Evolutionary conservation across 2,113 vertebrate species (phyloP).

Genomic region (Stegostoma tigrinum): DNA sequence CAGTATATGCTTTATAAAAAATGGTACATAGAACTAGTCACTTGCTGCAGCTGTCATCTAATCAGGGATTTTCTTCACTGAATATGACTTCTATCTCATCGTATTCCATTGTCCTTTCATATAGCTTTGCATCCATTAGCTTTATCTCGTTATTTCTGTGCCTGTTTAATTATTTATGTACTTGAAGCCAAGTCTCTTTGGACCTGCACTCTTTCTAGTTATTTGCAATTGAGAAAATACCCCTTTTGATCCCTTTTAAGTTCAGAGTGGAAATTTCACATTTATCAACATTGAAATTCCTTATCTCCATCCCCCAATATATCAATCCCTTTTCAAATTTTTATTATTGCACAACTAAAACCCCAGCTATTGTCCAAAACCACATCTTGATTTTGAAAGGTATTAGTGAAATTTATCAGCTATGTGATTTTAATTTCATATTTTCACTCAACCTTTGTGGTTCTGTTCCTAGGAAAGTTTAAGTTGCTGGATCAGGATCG

Average conservation of each 20-base stretch:
- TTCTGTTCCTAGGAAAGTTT: conserved; percentile 74
- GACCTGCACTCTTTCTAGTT: background rate
- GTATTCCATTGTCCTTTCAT: background rate
- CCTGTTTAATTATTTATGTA: background rate
- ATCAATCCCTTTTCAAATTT: background rate
- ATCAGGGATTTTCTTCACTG: background rate
- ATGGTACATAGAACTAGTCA: background rate
- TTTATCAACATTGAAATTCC: background rate
- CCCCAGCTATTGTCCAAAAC: background rate
- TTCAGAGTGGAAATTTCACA: background rate
- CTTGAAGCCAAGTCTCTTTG: background rate
- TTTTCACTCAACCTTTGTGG: conserved; percentile 21
- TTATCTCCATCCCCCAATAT: background rate
- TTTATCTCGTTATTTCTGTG: background rate
- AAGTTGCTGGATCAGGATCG: conserved; percentile 93
- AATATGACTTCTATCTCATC: background rate
- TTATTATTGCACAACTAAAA: background rate
- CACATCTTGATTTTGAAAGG: background rate
- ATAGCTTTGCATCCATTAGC: too few species aligned
- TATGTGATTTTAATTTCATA: conserved; percentile 14
- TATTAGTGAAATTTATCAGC: background rate
- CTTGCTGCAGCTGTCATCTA: background rate
- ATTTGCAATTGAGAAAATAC: background rate
- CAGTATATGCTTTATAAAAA: background rate
- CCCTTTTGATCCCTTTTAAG: background rate